Evolutionary conservation across 92 coral and sea anemone species (phyloP), one percentile per base, ranked within the genome.

Genomic region (Zoanthus gigantus): DNA sequence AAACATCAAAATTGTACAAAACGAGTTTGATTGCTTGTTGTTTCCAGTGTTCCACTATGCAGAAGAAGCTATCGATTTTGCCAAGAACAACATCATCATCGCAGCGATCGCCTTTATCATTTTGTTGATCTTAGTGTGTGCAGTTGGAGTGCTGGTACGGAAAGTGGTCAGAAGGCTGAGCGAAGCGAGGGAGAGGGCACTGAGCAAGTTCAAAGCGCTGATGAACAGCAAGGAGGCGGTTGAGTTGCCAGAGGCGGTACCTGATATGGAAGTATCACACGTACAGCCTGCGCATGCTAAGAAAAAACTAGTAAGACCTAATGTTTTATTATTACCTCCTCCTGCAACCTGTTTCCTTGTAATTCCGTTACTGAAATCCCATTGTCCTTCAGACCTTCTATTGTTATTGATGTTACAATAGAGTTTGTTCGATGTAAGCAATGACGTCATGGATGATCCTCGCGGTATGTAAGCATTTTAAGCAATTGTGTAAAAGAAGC

Each of bases 161-260:
- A 74, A 83, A 32, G 92, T 92, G 7, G 0, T 79, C 9, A 85
- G 88, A 34, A 96, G 98, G 17, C 86, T 95, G 63, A 58, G 77
- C 54, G 92, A 94, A 45, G 98, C 98, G 0, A 91, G 89, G 54
- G 98, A 95, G 60, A 84, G 92, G 65, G 98, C 98, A 5, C 81
- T 95, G 47, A 83, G 82, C 14, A 95, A 95, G 79, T 92, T 95
- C 29, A 83, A 50, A 37, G 94, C 91, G 11, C 77, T 95, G 10
- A 82, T 83, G 45, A 91, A 85, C 80, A 90, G 94, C 76, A 89
- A 87, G 72, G 96, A 93, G 54, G 87, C 86, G 3, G 44, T 95
- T 12, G 95, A 95, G 23, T 53, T 93, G 86, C 88, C 89, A 14
- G 91, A 93, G 32, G 96, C 98, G 12, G 83, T 94, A n/a, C 96